These are phyloP conservation scores for Thalassarche chlororhynchos DNA, from an alignment of 2,113 vertebrate genomes.

Conservation along the genomic window DNA sequence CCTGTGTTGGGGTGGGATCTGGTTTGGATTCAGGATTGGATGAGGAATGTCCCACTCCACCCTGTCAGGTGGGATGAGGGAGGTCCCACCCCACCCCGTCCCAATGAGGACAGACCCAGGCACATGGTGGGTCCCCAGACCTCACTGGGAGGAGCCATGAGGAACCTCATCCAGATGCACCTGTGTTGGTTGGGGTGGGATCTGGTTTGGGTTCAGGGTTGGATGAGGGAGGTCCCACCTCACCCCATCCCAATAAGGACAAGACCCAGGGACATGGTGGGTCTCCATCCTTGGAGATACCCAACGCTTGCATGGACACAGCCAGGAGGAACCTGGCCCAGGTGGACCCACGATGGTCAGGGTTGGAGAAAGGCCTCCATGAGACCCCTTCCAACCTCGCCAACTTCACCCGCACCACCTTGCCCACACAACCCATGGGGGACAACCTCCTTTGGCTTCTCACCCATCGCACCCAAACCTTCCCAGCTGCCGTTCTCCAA, in stretches of 20 bases:
- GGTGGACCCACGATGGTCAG: rapidly evolving
- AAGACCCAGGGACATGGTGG: no score
- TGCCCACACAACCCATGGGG: neutral
- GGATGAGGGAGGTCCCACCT: neutral
- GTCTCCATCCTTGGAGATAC: neutral
- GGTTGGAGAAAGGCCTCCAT: neutral
- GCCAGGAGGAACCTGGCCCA: neutral
- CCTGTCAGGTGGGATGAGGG: no score
- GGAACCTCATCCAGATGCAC: neutral
- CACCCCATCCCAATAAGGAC: neutral
- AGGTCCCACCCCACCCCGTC: no score
- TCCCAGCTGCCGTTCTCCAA: rapidly evolving
- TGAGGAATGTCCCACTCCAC: neutral
- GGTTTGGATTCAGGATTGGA: neutral
- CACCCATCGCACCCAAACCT: neutral
- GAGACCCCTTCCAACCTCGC: neutral
- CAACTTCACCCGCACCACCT: neutral
- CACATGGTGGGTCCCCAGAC: neutral
- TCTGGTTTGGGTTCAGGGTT: neutral
- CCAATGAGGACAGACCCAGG: neutral
- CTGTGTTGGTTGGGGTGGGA: neutral
- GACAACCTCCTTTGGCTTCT: neutral
- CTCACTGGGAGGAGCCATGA: neutral
- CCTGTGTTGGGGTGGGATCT: neutral
- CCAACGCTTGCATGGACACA: no score